Percentiles rank a stretch among this genome's conserved stretches.
Evolutionary conservation across 2,113 vertebrate species (phyloP).

Genomic region (Microtus oregoni): DNA sequence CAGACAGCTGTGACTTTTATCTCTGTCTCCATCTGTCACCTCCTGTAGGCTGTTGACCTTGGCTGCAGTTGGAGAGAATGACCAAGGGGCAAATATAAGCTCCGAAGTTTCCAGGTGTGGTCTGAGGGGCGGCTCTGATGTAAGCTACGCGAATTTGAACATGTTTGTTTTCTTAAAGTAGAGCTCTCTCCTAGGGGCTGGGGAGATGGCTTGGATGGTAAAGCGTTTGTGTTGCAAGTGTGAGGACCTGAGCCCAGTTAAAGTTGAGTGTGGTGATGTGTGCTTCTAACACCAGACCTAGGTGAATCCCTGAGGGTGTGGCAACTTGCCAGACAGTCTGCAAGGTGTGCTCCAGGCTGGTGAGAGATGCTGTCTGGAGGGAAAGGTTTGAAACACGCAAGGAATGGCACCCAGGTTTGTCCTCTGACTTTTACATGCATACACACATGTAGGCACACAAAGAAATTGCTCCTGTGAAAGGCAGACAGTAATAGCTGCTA

Average conservation of each 20-base stretch:
- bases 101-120: neutral
- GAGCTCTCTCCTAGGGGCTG: neutral
- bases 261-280: neutral
- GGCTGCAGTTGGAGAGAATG: neutral
- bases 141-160: neutral
- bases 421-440: neutral
- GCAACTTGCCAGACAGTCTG: neutral
- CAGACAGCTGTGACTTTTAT: too few relatives aligned
- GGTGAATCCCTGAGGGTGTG: too few relatives aligned
- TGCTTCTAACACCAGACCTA: neutral
- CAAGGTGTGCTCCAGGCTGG: neutral
- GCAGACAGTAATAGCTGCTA: neutral
- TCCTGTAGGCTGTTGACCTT: neutral
- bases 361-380: neutral
- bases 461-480: neutral
- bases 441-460: neutral
- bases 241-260: neutral
- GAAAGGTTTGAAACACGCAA: neutral
- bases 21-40: too few relatives aligned
- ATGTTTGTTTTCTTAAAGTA: neutral
- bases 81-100: rapidly evolving
- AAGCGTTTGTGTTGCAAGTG: neutral
- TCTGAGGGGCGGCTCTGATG: rapidly evolving
- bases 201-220: neutral
- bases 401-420: neutral